Percentiles rank a stretch among this genome's conserved stretches.
These are phyloP conservation scores for Rhabdomys dilectus DNA, from an alignment of 2,113 vertebrate genomes.

Conservation along the genomic window DNA sequence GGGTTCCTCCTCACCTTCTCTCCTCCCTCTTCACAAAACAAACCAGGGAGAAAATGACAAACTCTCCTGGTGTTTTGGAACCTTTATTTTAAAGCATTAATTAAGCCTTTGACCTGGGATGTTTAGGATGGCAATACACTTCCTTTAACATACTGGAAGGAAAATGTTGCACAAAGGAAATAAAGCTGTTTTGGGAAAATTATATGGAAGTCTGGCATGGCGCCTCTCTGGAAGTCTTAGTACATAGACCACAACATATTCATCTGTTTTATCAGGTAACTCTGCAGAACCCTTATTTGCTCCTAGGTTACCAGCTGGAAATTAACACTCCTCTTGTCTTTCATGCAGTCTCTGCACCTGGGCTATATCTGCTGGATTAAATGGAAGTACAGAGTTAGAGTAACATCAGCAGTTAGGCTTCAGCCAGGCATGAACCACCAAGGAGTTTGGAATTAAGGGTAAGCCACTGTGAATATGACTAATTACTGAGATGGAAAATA, in stretches of 20 bases:
- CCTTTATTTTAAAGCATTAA: conserved; percentile 96
- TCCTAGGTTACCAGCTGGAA: conserved; percentile 76
- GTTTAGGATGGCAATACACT: conserved; percentile 85
- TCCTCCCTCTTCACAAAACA: conserved; percentile 88
- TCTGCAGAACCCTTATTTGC: conserved; percentile 70
- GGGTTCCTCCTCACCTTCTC: conserved; percentile 90
- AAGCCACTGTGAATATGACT: conserved; percentile 87
- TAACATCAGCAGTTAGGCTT: conserved; percentile 87
- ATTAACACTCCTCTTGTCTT: conserved; percentile 76
- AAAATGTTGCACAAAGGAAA: conserved; percentile 81
- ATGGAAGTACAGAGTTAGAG: conserved; percentile 80
- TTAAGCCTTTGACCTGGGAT: conserved; percentile 91
- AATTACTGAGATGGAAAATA: conserved; percentile 87
- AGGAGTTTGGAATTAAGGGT: conserved; percentile 85
- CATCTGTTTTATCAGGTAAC: conserved; percentile 79
- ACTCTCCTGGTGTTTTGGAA: conserved; percentile 89
- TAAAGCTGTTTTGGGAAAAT: conserved; percentile 70
- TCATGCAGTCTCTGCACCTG: conserved; percentile 83
- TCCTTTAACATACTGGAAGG: conserved; percentile 82
- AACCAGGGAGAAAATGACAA: conserved; percentile 89
- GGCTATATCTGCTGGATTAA: conserved; percentile 83
- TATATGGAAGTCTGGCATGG: conserved; percentile 75
- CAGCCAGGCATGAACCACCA: conserved; percentile 85
- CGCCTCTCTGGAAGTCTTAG: conserved; percentile 78
- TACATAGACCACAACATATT: conserved; percentile 57